phyloP scores from a whole-genome alignment of 2,797 vertebrate species.

The Miopithecus talapoin region DNA sequence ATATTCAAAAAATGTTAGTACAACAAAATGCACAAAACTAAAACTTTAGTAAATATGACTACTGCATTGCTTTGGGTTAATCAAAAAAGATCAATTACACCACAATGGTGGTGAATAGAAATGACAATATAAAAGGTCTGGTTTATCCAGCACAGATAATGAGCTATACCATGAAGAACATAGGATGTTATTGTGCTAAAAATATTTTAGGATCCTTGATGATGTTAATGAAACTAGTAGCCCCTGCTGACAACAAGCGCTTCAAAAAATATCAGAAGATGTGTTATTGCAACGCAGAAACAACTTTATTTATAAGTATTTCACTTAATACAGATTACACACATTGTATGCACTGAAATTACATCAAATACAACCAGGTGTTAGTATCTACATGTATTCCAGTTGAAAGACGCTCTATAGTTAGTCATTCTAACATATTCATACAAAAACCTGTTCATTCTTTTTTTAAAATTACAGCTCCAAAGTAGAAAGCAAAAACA shows the following conservation, averaged over 20 bases:
- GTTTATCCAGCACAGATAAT: not conserved
- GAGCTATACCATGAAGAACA: not conserved
- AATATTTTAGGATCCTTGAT: not conserved
- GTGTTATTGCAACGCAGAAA: conserved; percentile 17
- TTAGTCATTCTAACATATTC: conserved; percentile 19
- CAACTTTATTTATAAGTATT: conserved; percentile 52
- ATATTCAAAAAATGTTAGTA: not conserved
- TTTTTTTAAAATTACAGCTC: not conserved
- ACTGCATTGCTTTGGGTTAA: not conserved
- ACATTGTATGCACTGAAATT: conserved; percentile 1
- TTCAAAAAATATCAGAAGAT: conserved; percentile 59
- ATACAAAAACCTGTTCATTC: not conserved
- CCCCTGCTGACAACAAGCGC: not conserved
- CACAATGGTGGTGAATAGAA: not conserved
- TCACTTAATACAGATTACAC: conserved; percentile 9
- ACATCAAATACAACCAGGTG: not conserved
- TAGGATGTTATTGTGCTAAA: not conserved
- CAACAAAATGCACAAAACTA: not conserved
- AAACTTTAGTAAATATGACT: not conserved
- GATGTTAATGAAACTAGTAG: not conserved
- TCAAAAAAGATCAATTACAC: not conserved
- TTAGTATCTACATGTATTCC: not conserved
- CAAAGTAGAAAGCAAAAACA: not conserved
- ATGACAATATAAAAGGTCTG: not conserved
- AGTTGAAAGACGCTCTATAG: conserved; percentile 21